Base-by-base conservation (phyloP, 2,113 vertebrate species). In the Salvelinus sp. region DNA sequence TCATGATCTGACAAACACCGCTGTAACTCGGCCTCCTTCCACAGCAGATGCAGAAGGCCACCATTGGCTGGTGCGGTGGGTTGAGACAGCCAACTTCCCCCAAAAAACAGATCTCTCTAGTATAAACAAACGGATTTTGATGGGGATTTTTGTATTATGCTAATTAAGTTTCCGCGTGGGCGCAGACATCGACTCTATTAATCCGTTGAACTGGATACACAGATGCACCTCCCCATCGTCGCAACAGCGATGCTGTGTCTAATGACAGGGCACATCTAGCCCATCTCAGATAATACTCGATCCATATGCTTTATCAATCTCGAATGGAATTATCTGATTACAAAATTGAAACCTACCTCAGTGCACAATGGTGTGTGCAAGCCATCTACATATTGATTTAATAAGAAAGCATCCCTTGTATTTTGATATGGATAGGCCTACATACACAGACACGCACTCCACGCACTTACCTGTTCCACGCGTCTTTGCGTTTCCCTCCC, bases 381-480 rank as follows among this genome's bases (percentile, higher is more conserved):
- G 71, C 16, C 25, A 5, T 6, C 18, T 27, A 62, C 58, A n/a
- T 10, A 7, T n/a, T 10, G 25, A 16, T 77, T 68, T 5, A 20
- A n/a, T 22, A 68, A 30, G 38, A 20, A 69, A 30, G 74, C 72
- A 47, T 75, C 22, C 25, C 58, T 71, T 48, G 18, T 63, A 16
- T 63, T 6, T 23, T 22, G 5, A 62, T 62, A 22, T 72, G 1
- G 3, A 72, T 71, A 12, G 25, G 58, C 28, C 60, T 23, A 62
- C 20, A 60, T 27, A 38, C 60, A 76, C 16, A 27, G 60, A 25
- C 69, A 48, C 70, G 3, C 64, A 69, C 67, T n/a, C 14, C 73
- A 73, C 48, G 16, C 30, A 90, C 88, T 81, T 85, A 92, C 91
- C 89, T 91, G 88, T 88, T 88, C 83, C 88, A 80, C 80, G 82